Percentiles rank a stretch among this genome's conserved stretches.
Evolutionary conservation across 2,888 invertebrate genomes (phyloP).

Genomic region (Dolomedes plantarius): DNA sequence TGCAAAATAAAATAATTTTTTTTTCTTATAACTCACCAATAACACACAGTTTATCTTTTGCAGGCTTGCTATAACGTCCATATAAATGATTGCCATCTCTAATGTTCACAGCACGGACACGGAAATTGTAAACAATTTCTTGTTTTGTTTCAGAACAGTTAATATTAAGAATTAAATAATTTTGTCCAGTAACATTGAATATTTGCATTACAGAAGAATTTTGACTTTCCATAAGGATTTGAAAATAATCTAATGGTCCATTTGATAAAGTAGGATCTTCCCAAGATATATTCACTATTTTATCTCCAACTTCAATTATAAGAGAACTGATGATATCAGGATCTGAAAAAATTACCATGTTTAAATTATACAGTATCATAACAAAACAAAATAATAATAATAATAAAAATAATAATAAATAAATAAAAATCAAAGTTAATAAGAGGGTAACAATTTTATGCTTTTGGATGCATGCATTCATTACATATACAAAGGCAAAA

Average conservation of each 20-base stretch:
- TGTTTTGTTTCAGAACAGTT: neutral
- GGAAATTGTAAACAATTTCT: constrained; percentile 16
- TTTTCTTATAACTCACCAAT: no score
- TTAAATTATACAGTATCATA: no score
- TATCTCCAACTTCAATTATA: constrained; percentile 38
- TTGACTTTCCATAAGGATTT: constrained; percentile 17
- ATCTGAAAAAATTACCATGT: constrained; percentile 8
- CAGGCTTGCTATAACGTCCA: constrained; percentile 39
- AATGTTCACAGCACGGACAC: constrained; percentile 49
- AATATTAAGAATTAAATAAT: neutral
- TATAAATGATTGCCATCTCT: neutral
- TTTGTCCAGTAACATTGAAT: constrained; percentile 40
- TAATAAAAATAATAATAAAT: no score
- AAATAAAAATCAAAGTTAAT: no score
- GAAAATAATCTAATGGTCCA: constrained; percentile 64
- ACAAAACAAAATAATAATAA: no score
- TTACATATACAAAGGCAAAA: no score
- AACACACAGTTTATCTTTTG: constrained; percentile 34
- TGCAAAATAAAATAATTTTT: no score
- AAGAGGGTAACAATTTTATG: no score
- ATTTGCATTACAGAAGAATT: neutral
- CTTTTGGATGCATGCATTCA: no score
- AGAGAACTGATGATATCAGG: constrained; percentile 52
- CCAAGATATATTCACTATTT: constrained; percentile 54
- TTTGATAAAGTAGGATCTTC: constrained; percentile 48